Evolutionary conservation across 2,113 vertebrate genomes (phyloP), one percentile per base, ranked within the genome.

Genomic region (Haemorhous mexicanus): DNA sequence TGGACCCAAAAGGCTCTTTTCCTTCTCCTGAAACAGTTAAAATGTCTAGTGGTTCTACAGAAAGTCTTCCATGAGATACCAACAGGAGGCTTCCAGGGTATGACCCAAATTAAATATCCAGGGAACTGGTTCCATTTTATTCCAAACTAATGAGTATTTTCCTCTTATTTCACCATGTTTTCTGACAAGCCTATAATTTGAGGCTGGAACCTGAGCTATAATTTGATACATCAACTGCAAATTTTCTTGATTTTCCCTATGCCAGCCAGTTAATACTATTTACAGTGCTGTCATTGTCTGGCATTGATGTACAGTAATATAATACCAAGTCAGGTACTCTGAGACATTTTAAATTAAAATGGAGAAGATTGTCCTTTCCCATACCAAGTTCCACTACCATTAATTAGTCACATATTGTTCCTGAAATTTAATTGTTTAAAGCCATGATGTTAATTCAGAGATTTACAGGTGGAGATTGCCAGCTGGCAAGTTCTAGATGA

Each of bases 341-440:
- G 87, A 90, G 87, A 81, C 30, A 46, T 88, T 92, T 83, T 37
- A 91, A 91, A 93, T 95, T 87, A 96, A 95, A 95, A 89, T 44
- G 27, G 55, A 88, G 66, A 91, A 86, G 89, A 85, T 17, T 85
- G 79, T 83, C 61, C 63, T 82, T 96, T 93, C 64, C 79, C 55
- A 87, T 74, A 94, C 84, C 69, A 84, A 86, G 53, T 63, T 75
- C 44, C 53, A 84, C 50, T 75, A 43, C 15, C 0, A 0, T 67
- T 95, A 96, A 96, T 92, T 66, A 96, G 89, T 24, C 70, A 89
- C 90, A 94, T 91, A 94, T 87, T 96, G 90, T 93, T 96, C 69
- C 85, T 68, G 73, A 96, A 93, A 94, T 83, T 62, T 94, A 95
- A 97, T 96, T 95, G 86, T 94, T 95, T 68, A 73, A 94, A 94